Base-by-base conservation (phyloP, 2,888 invertebrate species). In the Iphiclides podalirius region DNA sequence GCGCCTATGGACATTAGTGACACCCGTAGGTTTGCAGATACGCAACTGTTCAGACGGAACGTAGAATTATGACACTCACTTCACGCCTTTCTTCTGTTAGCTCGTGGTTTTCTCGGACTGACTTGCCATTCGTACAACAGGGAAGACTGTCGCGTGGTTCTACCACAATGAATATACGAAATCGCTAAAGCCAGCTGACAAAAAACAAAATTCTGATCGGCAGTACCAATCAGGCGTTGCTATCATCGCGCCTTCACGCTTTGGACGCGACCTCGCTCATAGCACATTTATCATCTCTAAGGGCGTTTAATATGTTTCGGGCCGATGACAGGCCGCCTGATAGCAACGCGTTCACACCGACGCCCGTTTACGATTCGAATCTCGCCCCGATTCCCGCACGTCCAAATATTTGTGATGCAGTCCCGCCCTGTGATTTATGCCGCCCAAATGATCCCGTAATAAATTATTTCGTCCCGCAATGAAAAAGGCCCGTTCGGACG, bases 301-400 rank as follows among this genome's bases (percentile, higher is more conserved):
- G 71, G 78, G 79, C 71, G 76, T 82, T 81, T 87, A 87, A 86
- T 86, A 86, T 85, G 81, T 85, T 84, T 73, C 68, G 74, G 65
- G 63, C 61, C 63, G 72, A 66, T 77, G 86, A 84, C 85, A 83
- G 79, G 66, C 60, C 55, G 59, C 58, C 64, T 55, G 80, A 76
- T 79, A 79, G 75, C n/a, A n/a, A 71, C 41, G 63, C 46, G 48
- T 49, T 53, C 50, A 58, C 54, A 42, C 14, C 47, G 44, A 3
- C 20, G 20, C 40, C 45, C 51, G 52, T 51, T 59, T 55, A 57
- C 59, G 54, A 60, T 59, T 58, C 53, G 52, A 47, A 49, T 54
- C 54, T 48, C 54, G 55, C 53, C 51, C 7, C 12, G 17, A 47
- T 47, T 33, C 15, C 23, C 14, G 34, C 17, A 12, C 16, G 36